These are phyloP conservation scores for Catajapyx aquilonaris DNA, from an alignment of 1,140 invertebrate genomes.

Conservation along the genomic window DNA sequence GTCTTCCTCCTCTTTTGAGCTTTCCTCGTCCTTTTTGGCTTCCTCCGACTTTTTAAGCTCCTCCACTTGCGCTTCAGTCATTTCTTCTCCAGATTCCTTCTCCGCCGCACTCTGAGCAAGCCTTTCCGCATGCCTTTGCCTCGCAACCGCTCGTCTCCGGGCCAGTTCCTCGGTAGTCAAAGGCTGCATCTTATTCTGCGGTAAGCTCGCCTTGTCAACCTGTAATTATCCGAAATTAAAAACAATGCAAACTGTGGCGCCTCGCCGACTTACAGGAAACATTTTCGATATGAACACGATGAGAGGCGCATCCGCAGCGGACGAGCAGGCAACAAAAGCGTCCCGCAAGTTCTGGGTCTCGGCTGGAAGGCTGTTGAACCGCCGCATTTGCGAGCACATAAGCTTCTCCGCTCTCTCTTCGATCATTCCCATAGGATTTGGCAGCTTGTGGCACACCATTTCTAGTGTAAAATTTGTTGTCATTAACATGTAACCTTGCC, in stretches of 20 bases:
- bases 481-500: not conserved
- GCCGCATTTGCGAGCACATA: slow-evolving; percentile 41
- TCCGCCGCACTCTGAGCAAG: slow-evolving; percentile 9
- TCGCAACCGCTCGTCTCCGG: slow-evolving; percentile 40
- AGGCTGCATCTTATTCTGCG: slow-evolving; percentile 45
- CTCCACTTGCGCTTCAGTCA: slow-evolving; percentile 12
- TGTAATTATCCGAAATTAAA: slow-evolving; percentile 9
- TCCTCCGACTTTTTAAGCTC: slow-evolving; percentile 17
- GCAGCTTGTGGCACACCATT: slow-evolving; percentile 59
- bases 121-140: slow-evolving; percentile 33
- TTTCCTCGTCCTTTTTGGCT: not conserved
- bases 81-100: slow-evolving; percentile 5
- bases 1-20: slow-evolving; percentile 15
- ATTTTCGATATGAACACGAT: slow-evolving; percentile 92
- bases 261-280: slow-evolving; percentile 39
- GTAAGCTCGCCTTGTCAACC: slow-evolving; percentile 37
- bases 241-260: not conserved
- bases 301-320: slow-evolving; percentile 39
- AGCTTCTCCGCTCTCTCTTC: slow-evolving; percentile 54
- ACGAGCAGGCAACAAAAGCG: slow-evolving; percentile 49
- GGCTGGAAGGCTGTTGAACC: slow-evolving; percentile 42
- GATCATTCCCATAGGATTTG: slow-evolving; percentile 54
- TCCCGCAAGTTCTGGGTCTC: slow-evolving; percentile 52
- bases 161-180: slow-evolving; percentile 56
- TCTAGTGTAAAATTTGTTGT: slow-evolving; percentile 24